Percentiles rank a stretch among this genome's conserved stretches.
phyloP scores from a whole-genome alignment of 2,113 vertebrate genomes.

The Rhinolophus ferrumequinum region DNA sequence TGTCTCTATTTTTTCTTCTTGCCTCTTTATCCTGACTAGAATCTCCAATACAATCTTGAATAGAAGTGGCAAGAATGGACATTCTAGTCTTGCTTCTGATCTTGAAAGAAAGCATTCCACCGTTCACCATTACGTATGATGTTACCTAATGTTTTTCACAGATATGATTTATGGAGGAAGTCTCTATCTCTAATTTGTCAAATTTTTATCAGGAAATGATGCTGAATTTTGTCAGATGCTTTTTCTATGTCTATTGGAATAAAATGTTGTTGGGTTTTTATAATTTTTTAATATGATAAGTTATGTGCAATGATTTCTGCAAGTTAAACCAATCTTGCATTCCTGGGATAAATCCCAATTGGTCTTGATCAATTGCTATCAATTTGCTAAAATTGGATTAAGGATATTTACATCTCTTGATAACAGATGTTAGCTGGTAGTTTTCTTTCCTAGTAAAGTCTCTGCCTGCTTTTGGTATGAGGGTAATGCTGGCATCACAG shows the following conservation, averaged over 20 bases:
- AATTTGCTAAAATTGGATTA: conserved; percentile 14
- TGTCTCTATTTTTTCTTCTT: neutral
- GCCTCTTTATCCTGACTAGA: neutral
- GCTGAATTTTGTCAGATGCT: neutral
- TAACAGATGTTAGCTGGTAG: neutral
- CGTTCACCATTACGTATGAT: neutral
- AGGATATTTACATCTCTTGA: neutral
- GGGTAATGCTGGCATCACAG: neutral
- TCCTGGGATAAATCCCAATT: neutral
- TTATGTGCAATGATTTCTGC: neutral
- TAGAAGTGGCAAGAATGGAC: neutral
- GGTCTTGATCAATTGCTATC: neutral
- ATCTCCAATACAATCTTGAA: neutral
- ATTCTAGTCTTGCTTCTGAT: neutral
- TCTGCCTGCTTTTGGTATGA: neutral
- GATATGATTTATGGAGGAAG: neutral
- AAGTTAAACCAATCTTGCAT: neutral
- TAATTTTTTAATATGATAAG: neutral
- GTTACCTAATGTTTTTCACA: neutral
- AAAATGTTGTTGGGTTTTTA: neutral
- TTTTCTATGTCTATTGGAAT: neutral
- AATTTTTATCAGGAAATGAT: neutral
- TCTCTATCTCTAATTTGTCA: neutral
- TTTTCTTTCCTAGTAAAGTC: neutral
- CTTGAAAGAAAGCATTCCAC: neutral